Conservation (phyloP, 2,888 invertebrate species). For the Ornithoptera alexandrae region DNA sequence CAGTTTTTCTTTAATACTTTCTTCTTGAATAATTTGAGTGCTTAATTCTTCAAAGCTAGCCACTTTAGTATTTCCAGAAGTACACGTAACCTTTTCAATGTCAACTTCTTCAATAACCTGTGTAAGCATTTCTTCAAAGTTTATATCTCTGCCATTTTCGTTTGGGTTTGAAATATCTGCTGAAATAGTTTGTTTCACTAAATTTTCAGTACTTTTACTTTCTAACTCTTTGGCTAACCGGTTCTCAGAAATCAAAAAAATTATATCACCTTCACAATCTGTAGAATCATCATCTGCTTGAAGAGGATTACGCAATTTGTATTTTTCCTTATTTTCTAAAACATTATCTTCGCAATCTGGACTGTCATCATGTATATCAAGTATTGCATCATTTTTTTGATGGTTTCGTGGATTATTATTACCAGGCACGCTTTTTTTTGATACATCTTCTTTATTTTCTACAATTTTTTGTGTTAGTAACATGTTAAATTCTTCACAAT, state of each 20-base stretch:
- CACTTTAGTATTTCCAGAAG: background rate
- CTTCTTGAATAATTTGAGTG: constrained; percentile 50
- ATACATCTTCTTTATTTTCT: constrained; percentile 43
- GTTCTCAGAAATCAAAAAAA: constrained; percentile 21
- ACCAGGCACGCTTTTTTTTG: constrained; percentile 36
- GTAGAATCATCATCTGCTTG: constrained; percentile 34
- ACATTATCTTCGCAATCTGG: constrained; percentile 33
- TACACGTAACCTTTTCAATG: constrained; percentile 30
- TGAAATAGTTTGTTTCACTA: constrained; percentile 41
- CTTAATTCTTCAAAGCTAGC: constrained; percentile 46
- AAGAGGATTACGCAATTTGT: background rate
- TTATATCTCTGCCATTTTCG: constrained; percentile 19
- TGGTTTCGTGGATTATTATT: background rate
- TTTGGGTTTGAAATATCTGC: constrained; percentile 30
- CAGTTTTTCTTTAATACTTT: constrained; percentile 30
- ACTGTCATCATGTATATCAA: constrained; percentile 38
- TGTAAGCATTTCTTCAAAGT: constrained; percentile 52
- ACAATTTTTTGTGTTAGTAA: constrained; percentile 47
- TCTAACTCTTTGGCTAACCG: constrained; percentile 18
- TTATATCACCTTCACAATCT: constrained; percentile 37
- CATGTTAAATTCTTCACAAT: constrained; percentile 54
- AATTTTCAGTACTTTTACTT: constrained; percentile 37
- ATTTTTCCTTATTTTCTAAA: constrained; percentile 14
- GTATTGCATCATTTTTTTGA: background rate
- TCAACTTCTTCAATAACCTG: constrained; percentile 44